Evolutionary conservation across 37 sponge, comb jelly and placozoan species (phyloP), one percentile per base, ranked within the genome.

Genomic region (Chondrosia reniformis): DNA sequence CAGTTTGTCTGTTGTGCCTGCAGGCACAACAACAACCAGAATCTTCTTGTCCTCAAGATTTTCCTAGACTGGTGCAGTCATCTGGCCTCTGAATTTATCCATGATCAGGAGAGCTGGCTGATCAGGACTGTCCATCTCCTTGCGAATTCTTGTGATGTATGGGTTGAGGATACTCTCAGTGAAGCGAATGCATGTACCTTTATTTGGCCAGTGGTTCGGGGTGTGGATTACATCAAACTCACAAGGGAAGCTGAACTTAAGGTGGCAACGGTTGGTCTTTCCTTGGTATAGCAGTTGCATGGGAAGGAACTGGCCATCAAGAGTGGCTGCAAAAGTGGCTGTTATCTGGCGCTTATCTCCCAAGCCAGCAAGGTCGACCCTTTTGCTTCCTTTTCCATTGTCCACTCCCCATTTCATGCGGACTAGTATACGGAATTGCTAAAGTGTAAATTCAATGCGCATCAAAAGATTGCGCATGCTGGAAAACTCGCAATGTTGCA

Each of bases 291-390:
- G 79, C 24, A 78, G 46, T 4, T 78, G 79, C 79, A 78, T 33
- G 9, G 79, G 79, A 33, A 78, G 45, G 63, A 78, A 62, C 19
- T 31, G 22, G 42, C 77, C 79, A 5, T 59, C 8, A 62, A 78
- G 65, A 21, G 79, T 38, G n/a, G 64, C 79, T 78, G 79, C 63
- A 78, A 78, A 62, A 45, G 79, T 78, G 25, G 79, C 79, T 59
- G 79, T 78, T n/a, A 76, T 32, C 34, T 76, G 77, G 17, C 34
- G 25, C 2, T 52, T 76, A 32, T 76, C 77, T 24, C 58, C 39
- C 31, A 76, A 42, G n/a, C 79, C 77, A 76, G 54, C 54, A 34
- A 76, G 32, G 6, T 52, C 55, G n/a, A 76, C 77, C 5, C 76
- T 41, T 31, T 45, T 46, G 52, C 55, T 46, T 45, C 76, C 76